phyloP scores from a whole-genome alignment of 2,113 vertebrate species.

The Brienomyrus brachyistius region DNA sequence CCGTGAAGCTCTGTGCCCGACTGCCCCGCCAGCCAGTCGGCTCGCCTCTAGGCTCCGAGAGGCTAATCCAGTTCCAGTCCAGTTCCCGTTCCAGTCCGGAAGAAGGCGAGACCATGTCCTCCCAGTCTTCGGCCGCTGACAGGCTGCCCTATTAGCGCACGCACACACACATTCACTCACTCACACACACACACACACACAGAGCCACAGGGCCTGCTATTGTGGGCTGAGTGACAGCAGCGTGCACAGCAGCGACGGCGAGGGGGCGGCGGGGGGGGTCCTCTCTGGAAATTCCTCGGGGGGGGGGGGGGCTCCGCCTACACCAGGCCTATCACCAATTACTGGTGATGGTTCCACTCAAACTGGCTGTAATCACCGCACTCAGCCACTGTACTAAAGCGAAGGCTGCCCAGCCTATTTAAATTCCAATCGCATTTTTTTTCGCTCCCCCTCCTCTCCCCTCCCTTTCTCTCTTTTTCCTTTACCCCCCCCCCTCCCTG shows the following conservation, averaged over 20 bases:
- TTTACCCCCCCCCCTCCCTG: slow-evolving; percentile 28
- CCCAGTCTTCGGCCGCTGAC: not conserved
- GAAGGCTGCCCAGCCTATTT: slow-evolving; percentile 52
- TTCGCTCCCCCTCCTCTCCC: slow-evolving; percentile 19
- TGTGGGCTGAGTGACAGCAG: slow-evolving; percentile 58
- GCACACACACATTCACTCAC: not conserved
- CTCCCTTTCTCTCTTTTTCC: slow-evolving; percentile 36
- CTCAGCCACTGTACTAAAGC: slow-evolving; percentile 54
- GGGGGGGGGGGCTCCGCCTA: slow-evolving; percentile 47
- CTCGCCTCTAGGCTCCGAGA: not conserved
- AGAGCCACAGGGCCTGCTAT: slow-evolving; percentile 48
- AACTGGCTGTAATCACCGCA: slow-evolving; percentile 59
- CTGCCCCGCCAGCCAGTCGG: not conserved
- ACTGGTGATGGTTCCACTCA: slow-evolving; percentile 39
- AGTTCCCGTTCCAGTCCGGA: not conserved
- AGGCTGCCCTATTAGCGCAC: slow-evolving; percentile 34
- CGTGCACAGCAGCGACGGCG: slow-evolving; percentile 27
- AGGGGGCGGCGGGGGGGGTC: not conserved
- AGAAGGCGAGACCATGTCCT: slow-evolving; percentile 34
- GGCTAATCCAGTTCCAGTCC: not conserved
- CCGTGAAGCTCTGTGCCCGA: not conserved
- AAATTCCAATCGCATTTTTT: slow-evolving; percentile 58
- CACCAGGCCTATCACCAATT: slow-evolving; percentile 53
- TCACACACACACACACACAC: slow-evolving; percentile 10
- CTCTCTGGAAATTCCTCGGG: slow-evolving; percentile 51